Evolutionary conservation across 2,113 vertebrate species (phyloP), one percentile per base, ranked within the genome.

Genomic region (Trinectes maculatus): DNA sequence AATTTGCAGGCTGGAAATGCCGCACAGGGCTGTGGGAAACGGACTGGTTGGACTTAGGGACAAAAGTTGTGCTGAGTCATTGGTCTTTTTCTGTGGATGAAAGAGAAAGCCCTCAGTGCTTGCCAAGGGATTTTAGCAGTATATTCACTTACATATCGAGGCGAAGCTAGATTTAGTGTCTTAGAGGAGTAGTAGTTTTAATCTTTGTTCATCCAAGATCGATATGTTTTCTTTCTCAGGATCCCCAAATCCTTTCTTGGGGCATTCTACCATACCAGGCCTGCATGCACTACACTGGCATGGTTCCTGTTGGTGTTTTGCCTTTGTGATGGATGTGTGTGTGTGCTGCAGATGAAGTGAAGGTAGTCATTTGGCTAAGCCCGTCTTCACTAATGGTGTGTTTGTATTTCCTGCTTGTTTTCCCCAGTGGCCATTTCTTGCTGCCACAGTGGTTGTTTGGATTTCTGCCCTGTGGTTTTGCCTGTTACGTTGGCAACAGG

Each of bases 281-380:
- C 29, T 25, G 36, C 51, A 31, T 54, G 48, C 39, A 52, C 58
- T 58, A 40, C 49, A 51, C 47, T 75, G 51, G 29, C 16, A 1
- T 59, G 43, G 48, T 52, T 57, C 33, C 44, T 75, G 72, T 66
- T 47, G 24, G 39, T 71, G 60, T 74, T 65, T 54, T 70, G 47
- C 62, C 40, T 67, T 34, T 67, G 59, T 56, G 66, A 48, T 61
- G 62, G 28, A 21, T 52, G 44, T 75, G 52, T 72, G 59, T 74
- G 62, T 22, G 15, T 8, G 15, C 59, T 63, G 64, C 31, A 58
- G 25, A 82, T 26, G 52, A 25, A 64, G 53, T 28, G 59, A 74
- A 80, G 71, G 74, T 76, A 77, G 67, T 80, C n/a, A 70, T 87
- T 86, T 86, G 78, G 64, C 40, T 57, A 12, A 55, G 43, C 63